A percentile compares a stretch with the other conserved stretches of the same genome.
Evolutionary conservation across 1,140 invertebrate genomes (phyloP).

Genomic region (Cydia pomonella): DNA sequence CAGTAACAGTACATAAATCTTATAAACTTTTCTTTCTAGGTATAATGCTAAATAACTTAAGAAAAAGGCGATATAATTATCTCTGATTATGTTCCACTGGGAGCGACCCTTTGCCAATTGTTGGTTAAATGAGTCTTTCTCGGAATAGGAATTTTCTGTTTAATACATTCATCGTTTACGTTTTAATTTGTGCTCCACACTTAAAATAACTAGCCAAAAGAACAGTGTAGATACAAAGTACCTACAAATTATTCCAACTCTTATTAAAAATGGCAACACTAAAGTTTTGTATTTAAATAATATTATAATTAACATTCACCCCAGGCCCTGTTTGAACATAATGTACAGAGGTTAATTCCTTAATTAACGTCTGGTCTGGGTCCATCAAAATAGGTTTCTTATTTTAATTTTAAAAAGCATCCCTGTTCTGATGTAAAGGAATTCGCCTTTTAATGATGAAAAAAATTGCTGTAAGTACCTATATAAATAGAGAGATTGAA

Average conservation of each 20-base stretch:
- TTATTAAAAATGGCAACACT: background rate
- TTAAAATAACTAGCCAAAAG: background rate
- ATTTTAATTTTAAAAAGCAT: background rate
- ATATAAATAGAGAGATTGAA: background rate
- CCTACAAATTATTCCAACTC: background rate
- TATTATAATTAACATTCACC: slow-evolving; percentile 2
- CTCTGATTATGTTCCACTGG: too few relatives aligned
- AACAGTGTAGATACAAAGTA: background rate
- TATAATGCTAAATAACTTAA: too few relatives aligned
- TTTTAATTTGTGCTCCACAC: too few relatives aligned
- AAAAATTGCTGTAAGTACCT: background rate
- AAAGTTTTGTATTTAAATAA: slow-evolving; percentile 13
- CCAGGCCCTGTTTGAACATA: background rate
- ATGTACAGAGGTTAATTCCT: slow-evolving; percentile 25
- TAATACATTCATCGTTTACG: too few relatives aligned
- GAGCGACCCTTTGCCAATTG: too few relatives aligned
- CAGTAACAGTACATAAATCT: too few relatives aligned
- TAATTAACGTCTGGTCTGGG: slow-evolving; percentile 28
- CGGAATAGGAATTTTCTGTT: too few relatives aligned
- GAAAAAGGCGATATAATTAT: too few relatives aligned
- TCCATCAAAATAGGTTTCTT: background rate
- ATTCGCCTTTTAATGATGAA: background rate
- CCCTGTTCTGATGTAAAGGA: background rate
- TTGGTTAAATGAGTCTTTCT: too few relatives aligned
- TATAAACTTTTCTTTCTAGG: too few relatives aligned